phyloP scores from a whole-genome alignment of 2,113 vertebrate genomes.

The Polypterus senegalus region DNA sequence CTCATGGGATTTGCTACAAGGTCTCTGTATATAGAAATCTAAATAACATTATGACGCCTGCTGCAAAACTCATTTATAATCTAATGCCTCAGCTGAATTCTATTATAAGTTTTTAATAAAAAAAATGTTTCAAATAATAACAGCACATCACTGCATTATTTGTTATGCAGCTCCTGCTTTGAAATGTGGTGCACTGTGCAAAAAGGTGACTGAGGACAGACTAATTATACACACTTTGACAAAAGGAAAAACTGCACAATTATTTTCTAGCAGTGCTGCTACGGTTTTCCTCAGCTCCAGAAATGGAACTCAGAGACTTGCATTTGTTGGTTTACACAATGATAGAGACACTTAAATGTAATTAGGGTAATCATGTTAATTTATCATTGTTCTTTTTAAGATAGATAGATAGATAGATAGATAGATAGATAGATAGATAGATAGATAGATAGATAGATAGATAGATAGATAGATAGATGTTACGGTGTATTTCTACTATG shows the following conservation, averaged over 20 bases:
- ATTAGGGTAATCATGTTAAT: conserved; percentile 26
- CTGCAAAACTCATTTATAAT: conserved; percentile 98
- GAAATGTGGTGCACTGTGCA: conserved; percentile 30
- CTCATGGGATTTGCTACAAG: conserved; percentile 93
- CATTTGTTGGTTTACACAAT: conserved; percentile 12
- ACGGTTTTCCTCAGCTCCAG: conserved; percentile 31
- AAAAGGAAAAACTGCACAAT: conserved; percentile 27
- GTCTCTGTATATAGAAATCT: conserved; percentile 88
- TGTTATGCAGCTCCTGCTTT: conserved; percentile 24
- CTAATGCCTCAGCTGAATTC: conserved; percentile 84
- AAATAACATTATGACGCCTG: conserved; percentile 90
- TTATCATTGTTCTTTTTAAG: conserved; percentile 9
- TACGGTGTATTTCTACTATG: too few species aligned
- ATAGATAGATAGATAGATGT: too few species aligned
- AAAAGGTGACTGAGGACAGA: conserved; percentile 34
- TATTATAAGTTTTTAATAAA: conserved; percentile 83
- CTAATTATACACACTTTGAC: conserved; percentile 35
- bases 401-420: too few species aligned
- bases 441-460: too few species aligned
- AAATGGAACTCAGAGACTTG: conserved; percentile 22
- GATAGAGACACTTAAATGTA: conserved; percentile 3
- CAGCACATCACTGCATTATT: conserved; percentile 41
- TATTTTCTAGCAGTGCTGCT: conserved; percentile 31
- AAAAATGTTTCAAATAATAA: conserved; percentile 58
- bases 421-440: too few species aligned